Evolutionary conservation across 2,888 invertebrate species (phyloP).

Genomic region (Clitarchus hookeri): DNA sequence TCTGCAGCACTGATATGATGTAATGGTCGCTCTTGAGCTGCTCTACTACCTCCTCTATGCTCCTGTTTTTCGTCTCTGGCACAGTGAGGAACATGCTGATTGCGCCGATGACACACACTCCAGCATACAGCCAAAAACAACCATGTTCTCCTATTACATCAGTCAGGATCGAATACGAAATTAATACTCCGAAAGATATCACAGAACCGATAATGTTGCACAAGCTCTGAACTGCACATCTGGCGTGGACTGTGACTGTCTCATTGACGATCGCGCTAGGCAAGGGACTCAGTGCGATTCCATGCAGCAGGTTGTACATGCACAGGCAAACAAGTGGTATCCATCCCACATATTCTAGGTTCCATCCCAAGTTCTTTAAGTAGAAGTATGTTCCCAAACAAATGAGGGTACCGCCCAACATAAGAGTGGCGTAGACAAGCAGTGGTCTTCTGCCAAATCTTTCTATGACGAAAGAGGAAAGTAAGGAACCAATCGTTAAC

Average conservation of each 20-base stretch:
- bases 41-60: neutral
- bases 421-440: neutral
- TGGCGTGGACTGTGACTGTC: neutral
- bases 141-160: neutral
- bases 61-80: constrained; percentile 15
- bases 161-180: neutral
- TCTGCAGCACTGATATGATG: neutral
- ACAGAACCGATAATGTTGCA: neutral
- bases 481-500: neutral
- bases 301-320: neutral
- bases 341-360: neutral
- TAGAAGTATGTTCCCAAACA: neutral
- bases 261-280: neutral
- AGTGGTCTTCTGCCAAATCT: neutral
- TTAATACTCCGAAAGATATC: neutral
- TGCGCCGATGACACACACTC: neutral
- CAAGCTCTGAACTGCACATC: neutral
- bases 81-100: constrained; percentile 11
- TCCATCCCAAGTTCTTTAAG: neutral
- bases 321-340: neutral
- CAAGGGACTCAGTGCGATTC: neutral
- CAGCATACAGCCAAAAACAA: neutral
- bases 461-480: neutral
- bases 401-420: neutral
- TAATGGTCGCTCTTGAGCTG: neutral